A percentile compares a stretch with the other conserved stretches of the same genome.
Evolutionary conservation across 2,797 vertebrate species (phyloP).

Genomic region (Streptopelia turtur): DNA sequence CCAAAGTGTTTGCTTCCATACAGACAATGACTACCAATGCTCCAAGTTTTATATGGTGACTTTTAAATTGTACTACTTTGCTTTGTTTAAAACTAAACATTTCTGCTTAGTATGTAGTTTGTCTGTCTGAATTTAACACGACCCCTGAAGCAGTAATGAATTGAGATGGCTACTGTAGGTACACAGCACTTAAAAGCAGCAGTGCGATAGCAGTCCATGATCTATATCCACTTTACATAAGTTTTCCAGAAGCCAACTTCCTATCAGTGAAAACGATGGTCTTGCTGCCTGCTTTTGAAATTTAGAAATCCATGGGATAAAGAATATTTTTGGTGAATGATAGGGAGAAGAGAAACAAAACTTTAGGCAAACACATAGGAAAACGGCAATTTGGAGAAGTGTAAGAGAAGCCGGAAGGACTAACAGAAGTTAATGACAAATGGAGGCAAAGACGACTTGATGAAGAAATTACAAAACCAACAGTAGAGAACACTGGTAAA

Average conservation of each 20-base stretch:
- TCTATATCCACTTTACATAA: neutral
- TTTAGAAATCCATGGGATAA: neutral
- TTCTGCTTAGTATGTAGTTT: neutral
- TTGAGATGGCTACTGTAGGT: neutral
- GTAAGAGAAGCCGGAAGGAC: neutral
- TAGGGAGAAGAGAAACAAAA: neutral
- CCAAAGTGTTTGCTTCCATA: neutral
- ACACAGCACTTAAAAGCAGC: neutral
- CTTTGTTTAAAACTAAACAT: neutral
- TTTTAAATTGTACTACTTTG: neutral
- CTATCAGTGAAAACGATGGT: neutral
- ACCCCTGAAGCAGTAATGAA: neutral
- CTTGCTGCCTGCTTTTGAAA: neutral
- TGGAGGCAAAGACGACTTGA: neutral
- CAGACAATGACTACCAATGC: accelerated
- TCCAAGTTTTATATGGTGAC: neutral
- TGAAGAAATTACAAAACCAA: neutral
- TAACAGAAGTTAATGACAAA: neutral
- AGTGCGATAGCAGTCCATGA: neutral
- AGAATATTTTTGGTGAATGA: neutral
- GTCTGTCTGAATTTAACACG: neutral
- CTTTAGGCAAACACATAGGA: neutral
- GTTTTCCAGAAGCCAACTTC: neutral
- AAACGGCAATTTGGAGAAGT: neutral
- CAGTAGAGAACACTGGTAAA: neutral